Conservation (phyloP, 2,888 invertebrate species). For the Sclerodermus sp. region DNA sequence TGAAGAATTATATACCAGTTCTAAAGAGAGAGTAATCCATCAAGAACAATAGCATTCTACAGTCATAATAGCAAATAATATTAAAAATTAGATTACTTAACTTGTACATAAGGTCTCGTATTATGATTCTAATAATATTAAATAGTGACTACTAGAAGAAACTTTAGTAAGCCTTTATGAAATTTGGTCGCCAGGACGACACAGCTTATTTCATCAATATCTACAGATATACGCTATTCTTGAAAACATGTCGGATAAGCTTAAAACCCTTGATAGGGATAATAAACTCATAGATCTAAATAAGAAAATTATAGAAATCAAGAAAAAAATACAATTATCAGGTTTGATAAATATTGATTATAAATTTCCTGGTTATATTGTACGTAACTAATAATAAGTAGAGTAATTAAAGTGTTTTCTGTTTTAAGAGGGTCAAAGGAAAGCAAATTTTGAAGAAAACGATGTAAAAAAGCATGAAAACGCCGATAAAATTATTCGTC, state of each 20-base stretch:
- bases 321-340: slow-evolving; percentile 83
- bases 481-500: slow-evolving; percentile 68
- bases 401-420: neutral
- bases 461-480: slow-evolving; percentile 75
- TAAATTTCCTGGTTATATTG: too few species aligned
- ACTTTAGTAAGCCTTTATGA: too few species aligned
- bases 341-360: slow-evolving; percentile 59
- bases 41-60: too few species aligned
- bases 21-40: too few species aligned
- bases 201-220: slow-evolving; percentile 32
- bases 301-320: slow-evolving; percentile 80
- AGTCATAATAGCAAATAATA: too few species aligned
- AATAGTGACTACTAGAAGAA: too few species aligned
- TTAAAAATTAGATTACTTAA: too few species aligned
- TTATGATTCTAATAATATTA: too few species aligned
- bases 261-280: slow-evolving; percentile 54
- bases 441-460: slow-evolving; percentile 80
- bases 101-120: too few species aligned
- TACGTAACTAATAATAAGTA: neutral
- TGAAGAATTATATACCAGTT: too few species aligned
- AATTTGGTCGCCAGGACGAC: slow-evolving; percentile 20
- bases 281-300: slow-evolving; percentile 66
- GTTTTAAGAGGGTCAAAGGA: slow-evolving; percentile 77
- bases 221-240: neutral
- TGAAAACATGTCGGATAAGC: slow-evolving; percentile 42